Conservation (phyloP, 2,888 invertebrate genomes). For the Galeruca laticollis region DNA sequence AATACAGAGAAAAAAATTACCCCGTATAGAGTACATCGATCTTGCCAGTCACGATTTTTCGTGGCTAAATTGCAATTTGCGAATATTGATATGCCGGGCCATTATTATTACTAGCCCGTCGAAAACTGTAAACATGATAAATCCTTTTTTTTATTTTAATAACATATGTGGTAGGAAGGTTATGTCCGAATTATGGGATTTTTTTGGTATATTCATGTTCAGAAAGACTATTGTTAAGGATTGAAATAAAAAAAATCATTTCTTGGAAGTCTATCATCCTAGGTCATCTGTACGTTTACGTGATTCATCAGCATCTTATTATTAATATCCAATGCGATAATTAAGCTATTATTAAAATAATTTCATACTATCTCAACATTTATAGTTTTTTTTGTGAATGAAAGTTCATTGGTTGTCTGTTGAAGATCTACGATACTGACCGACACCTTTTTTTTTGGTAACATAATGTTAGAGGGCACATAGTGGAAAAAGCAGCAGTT, state of each 20-base stretch:
- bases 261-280: neutral
- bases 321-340: too few relatives aligned
- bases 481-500: too few relatives aligned
- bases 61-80: neutral
- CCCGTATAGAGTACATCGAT: neutral
- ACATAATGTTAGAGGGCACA: too few relatives aligned
- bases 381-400: too few relatives aligned
- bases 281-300: too few relatives aligned
- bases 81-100: neutral
- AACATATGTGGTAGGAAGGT: neutral
- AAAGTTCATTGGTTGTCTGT: too few relatives aligned
- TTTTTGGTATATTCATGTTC: neutral
- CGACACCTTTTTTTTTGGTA: too few relatives aligned
- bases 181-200: neutral
- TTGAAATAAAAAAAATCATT: neutral
- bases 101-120: neutral
- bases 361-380: too few relatives aligned
- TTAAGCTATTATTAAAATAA: too few relatives aligned
- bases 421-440: too few relatives aligned
- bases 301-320: too few relatives aligned
- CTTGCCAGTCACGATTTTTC: constrained; percentile 3
- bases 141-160: constrained; percentile 2
- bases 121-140: neutral
- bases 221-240: too few relatives aligned
- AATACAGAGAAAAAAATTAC: neutral